Evolutionary conservation across 2,113 vertebrate species (phyloP), one percentile per base, ranked within the genome.

Genomic region (Nerophis lumbriciformis): DNA sequence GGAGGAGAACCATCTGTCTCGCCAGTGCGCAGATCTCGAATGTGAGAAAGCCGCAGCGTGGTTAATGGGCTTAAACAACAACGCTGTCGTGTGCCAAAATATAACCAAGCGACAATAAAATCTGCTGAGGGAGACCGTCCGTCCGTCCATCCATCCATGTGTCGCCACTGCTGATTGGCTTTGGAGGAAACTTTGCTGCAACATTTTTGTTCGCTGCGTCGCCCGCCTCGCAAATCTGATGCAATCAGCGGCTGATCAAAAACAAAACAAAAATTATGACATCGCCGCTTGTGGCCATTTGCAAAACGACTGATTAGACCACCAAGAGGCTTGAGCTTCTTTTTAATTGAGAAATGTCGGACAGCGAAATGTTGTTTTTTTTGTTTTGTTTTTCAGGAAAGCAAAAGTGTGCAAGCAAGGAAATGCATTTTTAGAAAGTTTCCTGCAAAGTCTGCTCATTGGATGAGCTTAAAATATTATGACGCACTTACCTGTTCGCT

Each of bases 1-100:
- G 81, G 76, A 67, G 69, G 53, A 73, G 38, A 66, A 72, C 76
- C 83, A 78, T 87, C 85, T 81, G 81, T 72, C 71, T 80, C 69
- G 73, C 61, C 59, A 51, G 72, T 70, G 71, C 71, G 69, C 72
- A 45, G 67, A 45, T 75, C 59, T 19, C 9, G 15, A 58, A 67
- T 28, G 78, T 73, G 79, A 67, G 62, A 77, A 72, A 52, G 65
- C 58, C 45, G 63, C 65, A 54, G 75, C 12, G 71, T 53, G 75
- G 56, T 81, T 77, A 80, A 79, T 82, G 76, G 76, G 48, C 68
- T 80, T 28, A 7, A 54, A 55, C 74, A 66, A 78, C 63, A 21
- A 71, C 69, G 66, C 55, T 52, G 65, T 50, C 76, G 69, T 77
- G 69, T 72, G 75, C 68, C 68, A 71, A 69, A 79, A 76, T 48